phyloP scores from a whole-genome alignment of 2,888 invertebrate species.

The Hirtodrosophila duncani region DNA sequence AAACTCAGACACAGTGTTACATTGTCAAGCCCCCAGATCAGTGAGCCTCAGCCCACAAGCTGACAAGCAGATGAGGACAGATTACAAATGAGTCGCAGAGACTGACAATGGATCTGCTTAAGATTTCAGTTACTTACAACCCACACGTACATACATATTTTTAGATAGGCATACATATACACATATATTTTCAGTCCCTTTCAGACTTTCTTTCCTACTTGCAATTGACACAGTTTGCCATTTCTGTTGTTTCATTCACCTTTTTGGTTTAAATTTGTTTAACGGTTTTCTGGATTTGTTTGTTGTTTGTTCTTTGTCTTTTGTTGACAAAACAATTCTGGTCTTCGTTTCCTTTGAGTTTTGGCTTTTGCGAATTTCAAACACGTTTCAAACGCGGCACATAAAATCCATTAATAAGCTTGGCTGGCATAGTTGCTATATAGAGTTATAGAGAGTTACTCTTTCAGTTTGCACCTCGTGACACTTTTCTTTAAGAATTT shows the following conservation, averaged over 20 bases:
- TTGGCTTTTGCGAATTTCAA: slow-evolving; percentile 47
- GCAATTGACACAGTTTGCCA: slow-evolving; percentile 53
- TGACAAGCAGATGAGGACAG: slow-evolving; percentile 11
- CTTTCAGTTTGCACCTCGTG: no score
- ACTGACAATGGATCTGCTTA: no score
- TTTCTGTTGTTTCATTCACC: slow-evolving; percentile 50
- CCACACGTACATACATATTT: slow-evolving; percentile 16
- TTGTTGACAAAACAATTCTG: slow-evolving; percentile 35
- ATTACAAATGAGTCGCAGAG: slow-evolving; percentile 10
- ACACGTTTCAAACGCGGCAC: slow-evolving; percentile 58
- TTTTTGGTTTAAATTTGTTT: slow-evolving; percentile 31
- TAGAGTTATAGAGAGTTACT: background rate
- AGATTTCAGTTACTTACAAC: no score
- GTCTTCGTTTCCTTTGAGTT: slow-evolving; percentile 6
- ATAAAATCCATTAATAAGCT: slow-evolving; percentile 34
- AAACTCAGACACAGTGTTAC: no score
- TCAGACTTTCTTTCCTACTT: slow-evolving; percentile 54
- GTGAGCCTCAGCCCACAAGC: slow-evolving; percentile 19
- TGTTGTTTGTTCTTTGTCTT: slow-evolving; percentile 11
- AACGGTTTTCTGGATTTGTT: slow-evolving; percentile 7
- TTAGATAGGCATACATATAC: background rate
- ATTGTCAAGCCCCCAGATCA: slow-evolving; percentile 34
- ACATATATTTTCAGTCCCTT: background rate
- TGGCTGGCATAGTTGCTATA: slow-evolving; percentile 30
- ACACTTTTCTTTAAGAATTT: no score